Percentiles rank a stretch among this genome's conserved stretches.
phyloP scores from a whole-genome alignment of 2,113 vertebrate species.

The Pelusios castaneus region DNA sequence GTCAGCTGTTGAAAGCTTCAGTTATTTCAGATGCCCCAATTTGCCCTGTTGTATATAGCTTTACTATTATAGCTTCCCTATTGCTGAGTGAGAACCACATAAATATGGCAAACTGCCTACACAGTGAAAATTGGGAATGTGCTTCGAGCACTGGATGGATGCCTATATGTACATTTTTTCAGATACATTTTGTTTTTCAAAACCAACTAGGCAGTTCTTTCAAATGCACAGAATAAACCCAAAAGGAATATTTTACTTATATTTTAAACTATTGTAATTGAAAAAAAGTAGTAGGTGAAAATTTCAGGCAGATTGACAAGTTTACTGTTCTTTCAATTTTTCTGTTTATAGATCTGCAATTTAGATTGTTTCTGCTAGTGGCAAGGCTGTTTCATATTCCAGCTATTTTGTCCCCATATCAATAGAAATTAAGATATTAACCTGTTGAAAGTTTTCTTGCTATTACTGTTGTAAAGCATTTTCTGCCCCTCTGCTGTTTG shows the following conservation, averaged over 20 bases:
- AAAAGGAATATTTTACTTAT: not conserved
- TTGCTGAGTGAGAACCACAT: too few species aligned
- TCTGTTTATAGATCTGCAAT: not conserved
- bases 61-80: too few species aligned
- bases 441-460: not conserved
- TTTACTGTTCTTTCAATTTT: not conserved
- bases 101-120: too few species aligned
- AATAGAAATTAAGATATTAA: not conserved
- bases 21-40: too few species aligned
- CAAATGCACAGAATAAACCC: not conserved
- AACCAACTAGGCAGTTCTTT: not conserved
- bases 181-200: too few species aligned
- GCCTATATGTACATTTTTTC: too few species aligned
- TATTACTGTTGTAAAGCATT: not conserved
- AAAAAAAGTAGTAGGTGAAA: not conserved
- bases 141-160: too few species aligned
- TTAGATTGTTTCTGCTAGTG: not conserved
- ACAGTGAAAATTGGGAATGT: too few species aligned
- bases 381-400: not conserved
- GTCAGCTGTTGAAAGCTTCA: too few species aligned
- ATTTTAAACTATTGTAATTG: not conserved
- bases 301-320: not conserved
- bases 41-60: too few species aligned
- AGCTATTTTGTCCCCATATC: not conserved
- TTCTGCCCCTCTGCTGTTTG: not conserved